Evolutionary conservation across 1,140 invertebrate genomes (phyloP).

Genomic region (Rhopalosiphum maidis): DNA sequence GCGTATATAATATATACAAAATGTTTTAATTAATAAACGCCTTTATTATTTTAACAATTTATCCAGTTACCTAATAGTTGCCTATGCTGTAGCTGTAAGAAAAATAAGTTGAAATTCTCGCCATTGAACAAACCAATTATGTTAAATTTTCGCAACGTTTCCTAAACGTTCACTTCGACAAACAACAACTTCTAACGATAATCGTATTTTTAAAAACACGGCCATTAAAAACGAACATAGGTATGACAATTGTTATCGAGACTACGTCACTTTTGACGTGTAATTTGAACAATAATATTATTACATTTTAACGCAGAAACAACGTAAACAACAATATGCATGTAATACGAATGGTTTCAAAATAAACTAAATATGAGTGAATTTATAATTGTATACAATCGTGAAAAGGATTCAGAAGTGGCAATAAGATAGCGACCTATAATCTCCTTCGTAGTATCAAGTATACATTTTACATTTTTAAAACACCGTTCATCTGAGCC

Average conservation of each 20-base stretch:
- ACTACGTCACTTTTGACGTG: not conserved
- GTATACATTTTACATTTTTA: not conserved
- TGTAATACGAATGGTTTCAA: not conserved
- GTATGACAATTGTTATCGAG: not conserved
- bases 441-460: not conserved
- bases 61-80: not conserved
- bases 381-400: not conserved
- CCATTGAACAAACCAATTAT: not conserved
- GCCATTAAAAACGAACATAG: not conserved
- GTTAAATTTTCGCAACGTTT: not conserved
- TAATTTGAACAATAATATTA: slow-evolving; percentile 12
- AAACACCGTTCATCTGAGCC: not conserved
- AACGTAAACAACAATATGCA: not conserved
- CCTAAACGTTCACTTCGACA: not conserved
- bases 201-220: slow-evolving; percentile 1
- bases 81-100: not conserved
- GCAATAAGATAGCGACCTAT: not conserved
- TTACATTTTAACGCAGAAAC: not conserved
- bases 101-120: not conserved
- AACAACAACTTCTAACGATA: not conserved
- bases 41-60: not conserved
- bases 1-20: no score
- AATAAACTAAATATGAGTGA: not conserved
- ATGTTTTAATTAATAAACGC: not conserved
- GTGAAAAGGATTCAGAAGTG: not conserved